Percentiles rank a stretch among this genome's conserved stretches.
phyloP scores from a whole-genome alignment of 2,888 invertebrate species.

The Drosophila heteroneura region DNA sequence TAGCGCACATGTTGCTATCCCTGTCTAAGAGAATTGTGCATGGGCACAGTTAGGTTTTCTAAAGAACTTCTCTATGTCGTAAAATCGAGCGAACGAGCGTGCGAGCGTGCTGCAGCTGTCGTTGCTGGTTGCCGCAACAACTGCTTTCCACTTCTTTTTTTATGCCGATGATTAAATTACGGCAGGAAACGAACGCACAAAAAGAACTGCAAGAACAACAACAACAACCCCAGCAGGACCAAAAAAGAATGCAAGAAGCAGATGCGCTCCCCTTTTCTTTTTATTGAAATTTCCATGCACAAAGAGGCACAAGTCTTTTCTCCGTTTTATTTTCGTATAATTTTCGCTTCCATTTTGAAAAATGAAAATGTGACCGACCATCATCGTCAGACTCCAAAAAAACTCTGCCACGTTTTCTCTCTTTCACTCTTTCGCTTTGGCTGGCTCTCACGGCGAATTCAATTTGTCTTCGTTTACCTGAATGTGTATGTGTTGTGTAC shows the following conservation, averaged over 20 bases:
- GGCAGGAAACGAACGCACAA: constrained; percentile 55
- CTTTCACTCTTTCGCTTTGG: constrained; percentile 22
- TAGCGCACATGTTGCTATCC: constrained; percentile 48
- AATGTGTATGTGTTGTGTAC: constrained; percentile 15
- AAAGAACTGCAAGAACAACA: constrained; percentile 15
- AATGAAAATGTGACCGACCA: constrained; percentile 47
- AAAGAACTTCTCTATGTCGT: constrained; percentile 55
- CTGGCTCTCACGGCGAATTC: constrained; percentile 49
- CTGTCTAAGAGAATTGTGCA: constrained; percentile 43
- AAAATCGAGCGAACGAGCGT: constrained; percentile 46
- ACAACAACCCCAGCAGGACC: constrained; percentile 7
- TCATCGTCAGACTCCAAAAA: constrained; percentile 38
- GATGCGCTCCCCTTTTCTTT: constrained; percentile 46
- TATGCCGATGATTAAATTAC: constrained; percentile 63
- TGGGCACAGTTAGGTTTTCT: constrained; percentile 57
- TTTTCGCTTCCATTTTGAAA: constrained; percentile 54
- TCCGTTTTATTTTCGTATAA: constrained; percentile 19
- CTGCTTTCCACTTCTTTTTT: constrained; percentile 52
- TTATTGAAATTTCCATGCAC: constrained; percentile 27
- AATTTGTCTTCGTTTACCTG: constrained; percentile 32
- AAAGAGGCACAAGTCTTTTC: constrained; percentile 1
- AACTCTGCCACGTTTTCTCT: constrained; percentile 53
- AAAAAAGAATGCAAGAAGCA: constrained; percentile 28
- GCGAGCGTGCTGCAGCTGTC: constrained; percentile 59
- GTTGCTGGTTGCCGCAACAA: constrained; percentile 24